Percentiles rank a stretch among this genome's conserved stretches.
Conservation (phyloP, 2,888 invertebrate species). For the Trissoscelio sp. region DNA sequence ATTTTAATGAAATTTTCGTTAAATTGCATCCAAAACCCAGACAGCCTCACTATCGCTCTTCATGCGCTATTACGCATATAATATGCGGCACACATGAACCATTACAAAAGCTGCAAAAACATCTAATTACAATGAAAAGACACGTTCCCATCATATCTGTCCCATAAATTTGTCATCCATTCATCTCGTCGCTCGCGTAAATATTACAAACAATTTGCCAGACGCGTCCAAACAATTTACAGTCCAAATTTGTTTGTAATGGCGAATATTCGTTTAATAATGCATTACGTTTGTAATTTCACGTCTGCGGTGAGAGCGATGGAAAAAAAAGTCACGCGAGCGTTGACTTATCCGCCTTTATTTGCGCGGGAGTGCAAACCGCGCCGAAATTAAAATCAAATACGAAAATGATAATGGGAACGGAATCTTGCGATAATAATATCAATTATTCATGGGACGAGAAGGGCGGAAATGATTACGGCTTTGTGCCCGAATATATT, state of each 20-base stretch:
- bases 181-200: conserved; percentile 10
- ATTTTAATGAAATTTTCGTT: no score
- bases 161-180: conserved; percentile 16
- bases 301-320: conserved; percentile 21
- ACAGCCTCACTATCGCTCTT: no score
- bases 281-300: conserved; percentile 29
- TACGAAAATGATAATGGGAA: conserved; percentile 44
- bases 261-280: conserved; percentile 31
- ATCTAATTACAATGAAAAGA: conserved; percentile 5
- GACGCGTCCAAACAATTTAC: conserved; percentile 1
- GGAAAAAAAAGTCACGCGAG: conserved; percentile 13
- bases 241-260: conserved; percentile 19
- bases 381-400: conserved; percentile 42
- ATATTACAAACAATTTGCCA: conserved; percentile 14
- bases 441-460: conserved; percentile 51
- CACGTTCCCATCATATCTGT: background rate
- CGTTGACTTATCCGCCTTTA: conserved; percentile 11
- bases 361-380: conserved; percentile 10
- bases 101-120: background rate
- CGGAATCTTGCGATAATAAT: conserved; percentile 34
- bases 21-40: no score
- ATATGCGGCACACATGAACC: no score
- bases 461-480: conserved; percentile 25
- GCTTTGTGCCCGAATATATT: conserved; percentile 41
- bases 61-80: no score